Base-by-base conservation (phyloP, 2,888 invertebrate species). In the Scaptomyza reducta region DNA sequence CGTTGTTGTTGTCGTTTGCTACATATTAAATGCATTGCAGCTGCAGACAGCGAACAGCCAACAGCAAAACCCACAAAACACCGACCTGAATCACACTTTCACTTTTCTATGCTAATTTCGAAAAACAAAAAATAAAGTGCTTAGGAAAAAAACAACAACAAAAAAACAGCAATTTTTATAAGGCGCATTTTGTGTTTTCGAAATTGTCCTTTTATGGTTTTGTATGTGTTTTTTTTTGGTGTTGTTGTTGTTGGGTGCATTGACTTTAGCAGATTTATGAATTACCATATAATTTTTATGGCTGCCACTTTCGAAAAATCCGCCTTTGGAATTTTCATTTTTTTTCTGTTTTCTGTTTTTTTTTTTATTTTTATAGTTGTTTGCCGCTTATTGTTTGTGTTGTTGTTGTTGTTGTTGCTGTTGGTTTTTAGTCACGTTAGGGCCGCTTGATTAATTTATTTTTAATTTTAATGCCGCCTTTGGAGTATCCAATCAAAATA, bases 1-100 rank as follows among this genome's bases (percentile, higher is more conserved):
- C 65, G 77, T 29, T 50, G 58, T 41, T 38, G 67, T 14, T 33
- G 69, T 53, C 27, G 27, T 27, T 27, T 81, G 74, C 70, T 74
- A 70, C 84, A 77, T 69, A 73, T 75, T 79, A 88, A 80, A 74
- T 76, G 56, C 80, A 76, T 50, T 83, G 88, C 88, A 82, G 82
- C 82, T 82, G 82, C 82, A 81, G 49, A 64, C 45, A 68, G 68
- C 74, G 45, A 40, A 60, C 18, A 33, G 41, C 53, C 33, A 13
- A 38, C 51, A 55, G 35, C 33, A 13, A 38, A 51, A 55, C 35
- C 59, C 47, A 51, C 55, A 51, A 51, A 74, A 75, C 70, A 70
- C 50, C 71, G 59, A 53, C 53, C 58, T 46, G 46, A 60, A 65
- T 72, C 66, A 70, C 88, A 82, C 80, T 80, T 80, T 80, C 80